Base-by-base conservation (phyloP, 1,140 invertebrate genomes). In the Doryteuthis pealeii region DNA sequence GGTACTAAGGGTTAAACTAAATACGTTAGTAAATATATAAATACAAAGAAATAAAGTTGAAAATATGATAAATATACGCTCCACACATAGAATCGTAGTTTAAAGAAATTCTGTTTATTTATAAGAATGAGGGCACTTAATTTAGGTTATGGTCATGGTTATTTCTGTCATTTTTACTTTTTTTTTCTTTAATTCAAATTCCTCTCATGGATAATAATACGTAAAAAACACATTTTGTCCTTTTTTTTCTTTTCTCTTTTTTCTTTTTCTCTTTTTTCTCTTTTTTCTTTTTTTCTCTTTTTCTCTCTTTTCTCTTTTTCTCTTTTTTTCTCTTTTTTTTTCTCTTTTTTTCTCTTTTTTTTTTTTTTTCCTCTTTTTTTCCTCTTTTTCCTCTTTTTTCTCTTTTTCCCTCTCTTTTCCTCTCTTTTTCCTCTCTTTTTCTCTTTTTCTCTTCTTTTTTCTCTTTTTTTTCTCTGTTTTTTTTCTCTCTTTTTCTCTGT, bases 231-330 rank as follows among this genome's bases (percentile, higher is more conserved):
- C n/a, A n/a, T 32, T 35, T n/a, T 66, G 2, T 67, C 5, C 33
- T 30, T 32, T 18, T 3, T 22, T 58, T 18, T 58, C 54, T 58
- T 22, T 58, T 58, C 26, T 18, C 26, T 22, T 58, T 18, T 58
- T 6, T 1, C 54, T 22, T 22, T n/a, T 22, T 1, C 1, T 18
- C 54, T 58, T 18, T 28, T 18, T 62, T 62, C 33, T 62, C 40
- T 62, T 66, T 31, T 40, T 49, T 31, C 62, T 40, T 49, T 31
- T 71, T 26, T 28, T 62, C 66, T 49, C 65, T n/a, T 71, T 28
- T 49, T 26, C 54, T 43, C 26, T 45, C 22, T 31, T 32, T n/a
- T 43, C 40, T 43, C 28, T 45, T n/a, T 43, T 43, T 58, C 35
- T 31, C 31, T 45, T 26, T 72, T 32, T 43, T 22, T 72, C 45